Percentiles rank a stretch among this genome's conserved stretches.
These are phyloP conservation scores for Germaria angustata DNA, from an alignment of 2,888 invertebrate species.

Conservation along the genomic window DNA sequence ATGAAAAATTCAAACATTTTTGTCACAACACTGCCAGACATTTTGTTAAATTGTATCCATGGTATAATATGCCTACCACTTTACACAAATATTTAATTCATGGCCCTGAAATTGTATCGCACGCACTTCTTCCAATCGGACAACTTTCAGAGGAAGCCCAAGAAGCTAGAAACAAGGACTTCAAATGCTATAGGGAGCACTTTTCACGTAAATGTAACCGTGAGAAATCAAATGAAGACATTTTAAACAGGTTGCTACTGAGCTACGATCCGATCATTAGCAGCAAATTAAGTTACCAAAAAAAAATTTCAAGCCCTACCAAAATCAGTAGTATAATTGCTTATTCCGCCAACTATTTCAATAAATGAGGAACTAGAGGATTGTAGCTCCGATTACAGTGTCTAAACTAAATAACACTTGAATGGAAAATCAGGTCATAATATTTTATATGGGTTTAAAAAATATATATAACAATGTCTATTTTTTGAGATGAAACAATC, in stretches of 20 bases:
- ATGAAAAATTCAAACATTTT: conserved; percentile 13
- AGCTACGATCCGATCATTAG: background rate
- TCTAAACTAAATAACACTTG: background rate
- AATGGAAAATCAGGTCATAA: background rate
- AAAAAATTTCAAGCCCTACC: background rate
- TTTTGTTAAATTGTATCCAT: background rate
- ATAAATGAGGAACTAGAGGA: background rate
- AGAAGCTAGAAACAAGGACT: background rate
- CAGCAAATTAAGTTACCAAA: background rate
- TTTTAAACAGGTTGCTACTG: background rate
- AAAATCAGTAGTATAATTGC: background rate
- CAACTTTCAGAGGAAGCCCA: too few relatives aligned
- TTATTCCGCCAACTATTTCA: too few relatives aligned
- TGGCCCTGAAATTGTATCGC: background rate
- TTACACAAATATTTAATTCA: background rate
- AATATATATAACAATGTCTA: background rate
- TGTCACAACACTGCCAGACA: background rate
- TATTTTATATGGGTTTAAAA: background rate
- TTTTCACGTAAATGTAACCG: too few relatives aligned
- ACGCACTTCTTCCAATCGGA: background rate
- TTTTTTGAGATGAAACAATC: background rate
- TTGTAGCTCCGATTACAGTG: background rate
- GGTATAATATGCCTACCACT: background rate
- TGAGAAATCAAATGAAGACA: too few relatives aligned
- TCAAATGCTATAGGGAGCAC: too few relatives aligned